Percentiles rank a stretch among this genome's conserved stretches.
These are phyloP conservation scores for Phataginus tetradactyla DNA, from an alignment of 2,797 vertebrate species.

Conservation along the genomic window DNA sequence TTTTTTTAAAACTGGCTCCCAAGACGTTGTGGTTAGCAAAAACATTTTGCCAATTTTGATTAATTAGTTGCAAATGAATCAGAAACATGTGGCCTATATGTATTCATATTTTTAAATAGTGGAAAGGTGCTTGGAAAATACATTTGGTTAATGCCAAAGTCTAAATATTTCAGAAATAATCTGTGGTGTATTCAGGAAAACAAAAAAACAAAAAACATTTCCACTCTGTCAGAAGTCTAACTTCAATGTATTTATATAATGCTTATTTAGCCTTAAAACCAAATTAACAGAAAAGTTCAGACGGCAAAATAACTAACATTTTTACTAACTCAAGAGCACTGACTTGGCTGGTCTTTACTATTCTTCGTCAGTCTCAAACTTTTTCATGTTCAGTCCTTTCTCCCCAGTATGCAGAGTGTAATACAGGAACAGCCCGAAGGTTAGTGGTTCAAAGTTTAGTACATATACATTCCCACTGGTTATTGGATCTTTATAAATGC, in stretches of 20 bases:
- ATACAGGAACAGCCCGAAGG: not conserved
- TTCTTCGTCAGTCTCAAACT: not conserved
- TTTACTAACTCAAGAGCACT: not conserved
- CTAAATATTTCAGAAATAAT: constrained; percentile 60
- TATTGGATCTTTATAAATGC: not conserved
- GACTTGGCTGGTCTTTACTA: not conserved
- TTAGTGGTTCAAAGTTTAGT: not conserved
- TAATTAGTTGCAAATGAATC: constrained; percentile 71
- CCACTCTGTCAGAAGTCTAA: constrained; percentile 22
- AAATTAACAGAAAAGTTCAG: constrained; percentile 58
- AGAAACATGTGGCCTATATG: constrained; percentile 61
- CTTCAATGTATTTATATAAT: constrained; percentile 7
- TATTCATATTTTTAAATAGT: constrained; percentile 51
- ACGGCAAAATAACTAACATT: constrained; percentile 55
- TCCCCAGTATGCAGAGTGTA: not conserved
- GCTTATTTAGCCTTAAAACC: constrained; percentile 44
- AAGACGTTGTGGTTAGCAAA: constrained; percentile 41
- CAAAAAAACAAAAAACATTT: constrained; percentile 28
- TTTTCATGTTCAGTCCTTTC: not conserved
- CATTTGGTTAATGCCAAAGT: constrained; percentile 46
- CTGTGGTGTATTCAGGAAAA: constrained; percentile 65
- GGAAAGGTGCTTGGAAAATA: constrained; percentile 56
- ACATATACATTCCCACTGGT: not conserved
- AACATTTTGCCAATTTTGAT: constrained; percentile 60
- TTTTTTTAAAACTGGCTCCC: not conserved